Conservation (phyloP, 2,113 vertebrate genomes). For the Bambusicola thoracicus region DNA sequence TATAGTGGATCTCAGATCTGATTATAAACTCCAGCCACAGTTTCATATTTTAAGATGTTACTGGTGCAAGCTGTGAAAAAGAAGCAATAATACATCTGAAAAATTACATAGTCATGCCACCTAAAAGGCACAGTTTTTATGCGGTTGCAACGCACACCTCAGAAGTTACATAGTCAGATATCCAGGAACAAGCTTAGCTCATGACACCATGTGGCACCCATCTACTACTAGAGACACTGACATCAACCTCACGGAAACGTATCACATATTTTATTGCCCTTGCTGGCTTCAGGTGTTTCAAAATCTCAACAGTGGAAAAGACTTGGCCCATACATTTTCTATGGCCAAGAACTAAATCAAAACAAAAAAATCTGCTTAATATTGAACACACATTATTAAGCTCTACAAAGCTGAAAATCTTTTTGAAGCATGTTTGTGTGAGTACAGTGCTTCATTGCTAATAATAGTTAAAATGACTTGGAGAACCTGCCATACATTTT, state of each 20-base stretch:
- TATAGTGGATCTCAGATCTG: neutral
- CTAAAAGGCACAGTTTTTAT: neutral
- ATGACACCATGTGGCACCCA: neutral
- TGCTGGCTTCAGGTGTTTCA: neutral
- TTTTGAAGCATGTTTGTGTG: neutral
- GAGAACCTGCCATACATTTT: neutral
- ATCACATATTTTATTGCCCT: neutral
- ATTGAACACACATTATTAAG: neutral
- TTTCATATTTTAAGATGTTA: neutral
- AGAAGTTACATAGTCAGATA: neutral
- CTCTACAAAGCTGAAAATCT: neutral
- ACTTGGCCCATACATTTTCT: neutral
- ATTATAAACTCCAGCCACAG: neutral
- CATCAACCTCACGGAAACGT: neutral
- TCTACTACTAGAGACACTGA: neutral
- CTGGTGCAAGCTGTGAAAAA: neutral
- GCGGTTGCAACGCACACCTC: neutral
- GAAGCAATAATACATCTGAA: neutral
- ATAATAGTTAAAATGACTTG: neutral
- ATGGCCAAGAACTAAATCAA: neutral
- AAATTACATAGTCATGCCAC: neutral
- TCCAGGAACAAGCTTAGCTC: neutral
- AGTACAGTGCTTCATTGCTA: neutral
- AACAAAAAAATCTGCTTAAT: neutral
- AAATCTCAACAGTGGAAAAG: neutral